Evolutionary conservation across 2,113 vertebrate genomes (phyloP), one percentile per base, ranked within the genome.

Genomic region (Pelodiscus sinensis): DNA sequence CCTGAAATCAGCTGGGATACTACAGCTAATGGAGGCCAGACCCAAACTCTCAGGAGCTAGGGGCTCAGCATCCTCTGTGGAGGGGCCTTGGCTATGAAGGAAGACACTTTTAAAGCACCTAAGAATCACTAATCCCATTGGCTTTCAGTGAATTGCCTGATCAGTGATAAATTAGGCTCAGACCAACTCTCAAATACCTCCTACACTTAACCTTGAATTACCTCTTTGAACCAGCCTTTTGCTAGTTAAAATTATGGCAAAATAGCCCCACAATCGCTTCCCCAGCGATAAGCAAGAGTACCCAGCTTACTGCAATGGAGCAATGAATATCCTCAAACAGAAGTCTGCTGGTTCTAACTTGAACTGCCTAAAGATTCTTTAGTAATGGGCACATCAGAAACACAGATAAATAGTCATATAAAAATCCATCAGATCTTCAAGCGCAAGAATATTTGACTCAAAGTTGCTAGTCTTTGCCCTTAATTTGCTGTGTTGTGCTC

Each of bases 401-500:
- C 22, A 35, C 88, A 88, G 56, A 12, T 91, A 87, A 50, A 82
- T 87, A 78, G 2, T 85, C 77, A 86, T 91, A 75, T 89, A 56
- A 89, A 44, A 95, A 94, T 78, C 58, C 35, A 86, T 58, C 15
- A 81, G 54, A 68, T 78, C 56, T 87, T 88, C 38, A 86, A 84
- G 92, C 88, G 68, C 75, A 75, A 86, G 55, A 31, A 35, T 14
- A 80, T 96, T 91, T 86, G 9, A 86, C 84, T 91, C 73, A 56
- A 90, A 95, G 91, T 81, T 35, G 65, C 35, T 94, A 27, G 21
- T 83, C 31, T 84, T 73, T 93, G 80, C 44, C 82, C 95, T 95
- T 84, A 92, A 95, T 96, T 96, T 82, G 84, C 89, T 77, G 81
- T 89, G 82, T 68, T 95, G 83, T 90, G 18, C 58, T 92, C 95